Evolutionary conservation across 2,113 vertebrate genomes (phyloP).

Genomic region (Chaetops frenatus): DNA sequence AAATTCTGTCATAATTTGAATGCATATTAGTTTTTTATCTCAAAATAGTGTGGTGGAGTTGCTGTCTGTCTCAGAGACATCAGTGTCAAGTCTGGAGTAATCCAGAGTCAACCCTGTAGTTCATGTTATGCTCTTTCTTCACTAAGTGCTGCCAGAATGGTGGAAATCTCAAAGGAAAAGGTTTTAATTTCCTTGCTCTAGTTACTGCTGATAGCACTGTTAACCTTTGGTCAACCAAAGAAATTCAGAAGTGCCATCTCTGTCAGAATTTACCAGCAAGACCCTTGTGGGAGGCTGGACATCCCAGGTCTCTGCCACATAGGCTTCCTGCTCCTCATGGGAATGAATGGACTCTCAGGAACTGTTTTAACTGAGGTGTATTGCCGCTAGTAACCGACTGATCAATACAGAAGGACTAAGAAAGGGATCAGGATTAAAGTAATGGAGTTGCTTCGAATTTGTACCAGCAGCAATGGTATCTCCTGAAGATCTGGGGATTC

Average conservation of each 20-base stretch:
- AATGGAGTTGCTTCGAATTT: not conserved
- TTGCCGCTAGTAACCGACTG: not conserved
- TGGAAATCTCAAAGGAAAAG: not conserved
- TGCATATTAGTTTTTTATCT: not conserved
- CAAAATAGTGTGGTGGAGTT: not conserved
- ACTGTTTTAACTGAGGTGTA: not conserved
- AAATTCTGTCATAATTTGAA: not conserved
- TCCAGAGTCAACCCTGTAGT: not conserved
- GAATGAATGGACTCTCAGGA: not conserved
- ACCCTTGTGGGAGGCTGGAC: not conserved
- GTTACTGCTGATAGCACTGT: not conserved
- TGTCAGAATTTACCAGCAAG: not conserved
- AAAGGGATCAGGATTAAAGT: not conserved
- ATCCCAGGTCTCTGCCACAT: not conserved
- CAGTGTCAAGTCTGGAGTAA: not conserved
- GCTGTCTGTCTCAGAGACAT: not conserved
- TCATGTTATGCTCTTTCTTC: not conserved
- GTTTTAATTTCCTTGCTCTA: not conserved
- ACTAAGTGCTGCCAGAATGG: not conserved
- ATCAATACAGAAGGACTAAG: not conserved
- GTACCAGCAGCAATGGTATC: not conserved
- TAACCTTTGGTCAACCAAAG: not conserved
- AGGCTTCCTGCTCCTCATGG: not conserved
- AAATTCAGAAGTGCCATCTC: not conserved
- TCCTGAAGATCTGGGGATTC: not conserved